phyloP scores from a whole-genome alignment of 2,888 invertebrate species.

The Xestia rhomboidea region DNA sequence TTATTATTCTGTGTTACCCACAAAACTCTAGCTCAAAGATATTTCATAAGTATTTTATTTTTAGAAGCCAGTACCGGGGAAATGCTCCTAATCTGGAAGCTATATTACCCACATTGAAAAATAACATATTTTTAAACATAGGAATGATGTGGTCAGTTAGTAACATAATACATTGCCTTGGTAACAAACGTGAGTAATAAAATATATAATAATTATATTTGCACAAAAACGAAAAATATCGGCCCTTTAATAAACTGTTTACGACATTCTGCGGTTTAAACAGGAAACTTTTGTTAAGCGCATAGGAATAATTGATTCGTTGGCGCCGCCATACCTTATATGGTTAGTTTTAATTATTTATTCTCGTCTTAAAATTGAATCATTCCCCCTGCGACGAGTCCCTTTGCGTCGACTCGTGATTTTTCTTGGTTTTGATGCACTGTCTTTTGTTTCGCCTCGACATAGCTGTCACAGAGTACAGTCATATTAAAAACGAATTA shows the following conservation, averaged over 20 bases:
- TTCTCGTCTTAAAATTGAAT: background rate
- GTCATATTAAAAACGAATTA: no score
- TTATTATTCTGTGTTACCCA: background rate
- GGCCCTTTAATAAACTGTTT: constrained; percentile 6
- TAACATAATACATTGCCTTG: background rate
- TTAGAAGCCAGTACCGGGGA: background rate
- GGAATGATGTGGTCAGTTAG: background rate
- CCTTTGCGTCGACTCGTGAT: no score
- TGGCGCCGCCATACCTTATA: constrained; percentile 34
- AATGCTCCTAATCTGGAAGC: background rate
- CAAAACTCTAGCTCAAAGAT: background rate
- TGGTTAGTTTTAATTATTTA: background rate
- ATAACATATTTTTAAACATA: background rate
- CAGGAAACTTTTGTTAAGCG: constrained; percentile 16
- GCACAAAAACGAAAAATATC: background rate
- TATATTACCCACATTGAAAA: background rate
- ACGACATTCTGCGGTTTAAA: constrained; percentile 36
- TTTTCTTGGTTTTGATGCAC: no score
- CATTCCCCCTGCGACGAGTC: no score
- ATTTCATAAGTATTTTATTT: background rate
- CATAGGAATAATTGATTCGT: constrained; percentile 15
- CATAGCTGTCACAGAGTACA: no score
- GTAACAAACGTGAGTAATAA: constrained; percentile 7
- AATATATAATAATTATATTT: constrained; percentile 3
- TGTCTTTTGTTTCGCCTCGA: no score